Conservation (phyloP, 2,888 invertebrate genomes). For the Strigamia transsilvanica region DNA sequence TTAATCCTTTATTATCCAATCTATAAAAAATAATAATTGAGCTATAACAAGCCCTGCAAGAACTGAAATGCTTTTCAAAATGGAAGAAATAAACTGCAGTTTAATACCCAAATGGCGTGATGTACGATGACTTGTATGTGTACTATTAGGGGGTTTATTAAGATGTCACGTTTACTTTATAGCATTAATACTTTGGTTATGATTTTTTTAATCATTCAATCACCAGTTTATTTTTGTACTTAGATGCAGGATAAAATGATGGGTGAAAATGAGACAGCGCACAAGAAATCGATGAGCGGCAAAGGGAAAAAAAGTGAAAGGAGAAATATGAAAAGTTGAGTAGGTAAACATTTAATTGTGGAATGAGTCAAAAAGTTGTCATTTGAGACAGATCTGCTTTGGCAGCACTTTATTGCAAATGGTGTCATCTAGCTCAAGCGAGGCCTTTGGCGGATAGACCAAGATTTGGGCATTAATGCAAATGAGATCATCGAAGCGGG, state of each 20-base stretch:
- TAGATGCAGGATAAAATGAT: not conserved
- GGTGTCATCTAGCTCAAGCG: constrained; percentile 40
- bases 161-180: constrained; percentile 25
- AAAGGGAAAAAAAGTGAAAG: not conserved
- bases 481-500: constrained; percentile 49
- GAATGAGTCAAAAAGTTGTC: constrained; percentile 18
- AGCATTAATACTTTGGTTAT: not conserved
- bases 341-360: constrained; percentile 40
- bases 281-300: not conserved
- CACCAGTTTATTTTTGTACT: not conserved
- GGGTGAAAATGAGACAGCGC: not conserved
- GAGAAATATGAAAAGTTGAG: not conserved
- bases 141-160: constrained; percentile 1
- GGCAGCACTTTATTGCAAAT: constrained; percentile 43
- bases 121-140: constrained; percentile 13
- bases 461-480: constrained; percentile 48
- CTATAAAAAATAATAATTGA: constrained; percentile 38
- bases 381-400: constrained; percentile 46
- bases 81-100: constrained; percentile 12
- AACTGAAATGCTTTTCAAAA: not conserved
- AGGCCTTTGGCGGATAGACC: constrained; percentile 36
- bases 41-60: constrained; percentile 12
- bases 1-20: constrained; percentile 26
- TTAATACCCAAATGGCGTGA: constrained; percentile 21
- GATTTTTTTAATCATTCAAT: not conserved